These are phyloP conservation scores for Schizopygopsis pylzovi DNA, from an alignment of 2,797 vertebrate species.

Conservation along the genomic window DNA sequence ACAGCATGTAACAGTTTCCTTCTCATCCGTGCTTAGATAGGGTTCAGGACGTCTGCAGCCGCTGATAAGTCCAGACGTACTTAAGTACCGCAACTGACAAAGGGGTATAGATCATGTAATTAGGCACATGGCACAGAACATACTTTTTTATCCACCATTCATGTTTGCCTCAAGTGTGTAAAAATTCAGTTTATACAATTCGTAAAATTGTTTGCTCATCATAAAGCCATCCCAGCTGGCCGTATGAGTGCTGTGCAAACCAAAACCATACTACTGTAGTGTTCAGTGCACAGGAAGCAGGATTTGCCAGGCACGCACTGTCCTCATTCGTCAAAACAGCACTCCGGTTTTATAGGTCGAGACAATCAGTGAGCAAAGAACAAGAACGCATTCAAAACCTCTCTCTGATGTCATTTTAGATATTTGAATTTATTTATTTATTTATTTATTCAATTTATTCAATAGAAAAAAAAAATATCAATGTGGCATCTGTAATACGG, in stretches of 20 bases:
- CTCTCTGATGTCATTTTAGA: constrained; percentile 67
- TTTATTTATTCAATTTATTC: not conserved
- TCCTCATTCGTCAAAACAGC: constrained; percentile 69
- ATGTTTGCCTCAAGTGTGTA: constrained; percentile 24
- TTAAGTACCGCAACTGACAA: constrained; percentile 68
- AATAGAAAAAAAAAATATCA: constrained; percentile 66
- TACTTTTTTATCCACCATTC: not conserved
- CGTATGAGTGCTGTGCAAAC: constrained; percentile 41
- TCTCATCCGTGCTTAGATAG: constrained; percentile 69
- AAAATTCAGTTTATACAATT: constrained; percentile 27
- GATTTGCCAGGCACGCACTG: constrained; percentile 56
- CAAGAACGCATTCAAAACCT: constrained; percentile 71
- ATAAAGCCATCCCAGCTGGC: constrained; percentile 48
- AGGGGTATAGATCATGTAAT: constrained; percentile 67
- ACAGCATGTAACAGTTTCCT: constrained; percentile 72
- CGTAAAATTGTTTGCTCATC: constrained; percentile 37
- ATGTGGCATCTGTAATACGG: constrained; percentile 29
- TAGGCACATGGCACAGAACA: not conserved
- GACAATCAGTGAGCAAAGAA: constrained; percentile 70
- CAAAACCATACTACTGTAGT: constrained; percentile 44
- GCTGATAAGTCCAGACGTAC: constrained; percentile 75
- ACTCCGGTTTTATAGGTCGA: constrained; percentile 68
- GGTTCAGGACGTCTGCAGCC: constrained; percentile 72
- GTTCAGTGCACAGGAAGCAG: constrained; percentile 54
- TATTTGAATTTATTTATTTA: constrained; percentile 65